Evolutionary conservation across 2,888 invertebrate species (phyloP).

Genomic region (Zaprionus lineosus): DNA sequence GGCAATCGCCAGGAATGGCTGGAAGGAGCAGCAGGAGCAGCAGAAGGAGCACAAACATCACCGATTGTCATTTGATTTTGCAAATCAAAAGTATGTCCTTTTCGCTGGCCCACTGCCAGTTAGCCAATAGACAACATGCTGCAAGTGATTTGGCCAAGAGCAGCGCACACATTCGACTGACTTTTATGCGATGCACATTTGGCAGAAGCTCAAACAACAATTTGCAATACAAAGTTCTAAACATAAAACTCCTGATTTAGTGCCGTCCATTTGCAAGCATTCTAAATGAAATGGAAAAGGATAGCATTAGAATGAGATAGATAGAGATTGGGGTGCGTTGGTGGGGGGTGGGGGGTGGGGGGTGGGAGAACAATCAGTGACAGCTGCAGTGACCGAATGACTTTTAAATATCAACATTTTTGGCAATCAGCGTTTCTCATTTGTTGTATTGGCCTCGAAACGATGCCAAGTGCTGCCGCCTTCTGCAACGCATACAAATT

Average conservation of each 20-base stretch:
- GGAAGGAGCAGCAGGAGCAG: too few relatives aligned
- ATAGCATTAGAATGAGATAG: too few relatives aligned
- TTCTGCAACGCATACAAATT: slow-evolving; percentile 56
- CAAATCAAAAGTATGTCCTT: slow-evolving; percentile 37
- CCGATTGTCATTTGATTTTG: slow-evolving; percentile 68
- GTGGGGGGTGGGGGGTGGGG: neutral
- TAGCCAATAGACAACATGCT: slow-evolving; percentile 41
- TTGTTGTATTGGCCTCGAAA: slow-evolving; percentile 32
- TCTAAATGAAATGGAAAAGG: too few relatives aligned
- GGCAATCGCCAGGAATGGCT: slow-evolving; percentile 42
- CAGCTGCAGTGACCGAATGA: slow-evolving; percentile 68
- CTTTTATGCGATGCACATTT: slow-evolving; percentile 63
- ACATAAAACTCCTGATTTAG: slow-evolving; percentile 69
- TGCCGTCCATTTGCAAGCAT: slow-evolving; percentile 39
- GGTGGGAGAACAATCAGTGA: slow-evolving; percentile 61
- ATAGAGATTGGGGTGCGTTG: too few relatives aligned
- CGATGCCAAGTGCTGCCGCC: slow-evolving; percentile 13
- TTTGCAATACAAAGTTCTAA: slow-evolving; percentile 62
- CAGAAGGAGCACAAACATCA: too few relatives aligned
- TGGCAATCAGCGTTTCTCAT: slow-evolving; percentile 49
- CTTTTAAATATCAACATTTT: slow-evolving; percentile 56
- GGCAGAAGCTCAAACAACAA: slow-evolving; percentile 67
- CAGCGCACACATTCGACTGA: slow-evolving; percentile 35
- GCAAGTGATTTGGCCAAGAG: slow-evolving; percentile 53
- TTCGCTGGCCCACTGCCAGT: slow-evolving; percentile 63